Conservation (phyloP, 2,888 invertebrate genomes). For the Phaonia tiefii region DNA sequence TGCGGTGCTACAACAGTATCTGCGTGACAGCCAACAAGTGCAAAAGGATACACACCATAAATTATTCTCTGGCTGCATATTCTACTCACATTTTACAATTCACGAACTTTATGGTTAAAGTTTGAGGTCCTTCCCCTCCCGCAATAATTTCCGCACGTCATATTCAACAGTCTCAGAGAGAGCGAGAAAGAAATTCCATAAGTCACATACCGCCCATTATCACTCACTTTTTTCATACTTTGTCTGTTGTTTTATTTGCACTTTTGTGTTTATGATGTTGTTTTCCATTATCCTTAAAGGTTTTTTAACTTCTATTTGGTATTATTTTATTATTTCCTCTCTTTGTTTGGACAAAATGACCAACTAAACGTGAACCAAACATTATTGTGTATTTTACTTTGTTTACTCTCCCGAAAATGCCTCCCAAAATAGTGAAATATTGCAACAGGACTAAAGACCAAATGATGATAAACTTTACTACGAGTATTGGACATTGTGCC, state of each 20-base stretch:
- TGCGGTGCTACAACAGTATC: not conserved
- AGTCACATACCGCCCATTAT: slow-evolving; percentile 70
- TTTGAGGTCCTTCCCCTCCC: slow-evolving; percentile 3
- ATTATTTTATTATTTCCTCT: too few relatives aligned
- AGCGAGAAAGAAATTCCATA: slow-evolving; percentile 29
- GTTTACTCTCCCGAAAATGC: slow-evolving; percentile 66
- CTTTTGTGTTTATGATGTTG: slow-evolving; percentile 10
- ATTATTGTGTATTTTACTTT: slow-evolving; percentile 18
- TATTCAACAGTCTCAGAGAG: slow-evolving; percentile 20
- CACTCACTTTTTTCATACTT: slow-evolving; percentile 62
- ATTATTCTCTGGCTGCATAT: slow-evolving; percentile 27
- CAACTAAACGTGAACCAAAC: slow-evolving; percentile 28
- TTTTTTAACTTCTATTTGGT: slow-evolving; percentile 25
- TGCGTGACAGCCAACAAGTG: slow-evolving; percentile 42
- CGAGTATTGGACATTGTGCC: slow-evolving; percentile 47
- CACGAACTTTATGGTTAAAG: not conserved
- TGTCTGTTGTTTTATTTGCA: slow-evolving; percentile 32
- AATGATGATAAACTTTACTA: slow-evolving; percentile 29
- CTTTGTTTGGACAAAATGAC: slow-evolving; percentile 46
- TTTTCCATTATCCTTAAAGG: slow-evolving; percentile 38
- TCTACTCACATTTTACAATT: not conserved
- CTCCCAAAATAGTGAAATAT: slow-evolving; percentile 43
- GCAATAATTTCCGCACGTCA: not conserved
- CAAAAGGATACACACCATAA: slow-evolving; percentile 61
- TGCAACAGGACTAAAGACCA: not conserved